Base-by-base conservation (phyloP, 1,140 invertebrate species). In the Heliconius melpomene region DNA sequence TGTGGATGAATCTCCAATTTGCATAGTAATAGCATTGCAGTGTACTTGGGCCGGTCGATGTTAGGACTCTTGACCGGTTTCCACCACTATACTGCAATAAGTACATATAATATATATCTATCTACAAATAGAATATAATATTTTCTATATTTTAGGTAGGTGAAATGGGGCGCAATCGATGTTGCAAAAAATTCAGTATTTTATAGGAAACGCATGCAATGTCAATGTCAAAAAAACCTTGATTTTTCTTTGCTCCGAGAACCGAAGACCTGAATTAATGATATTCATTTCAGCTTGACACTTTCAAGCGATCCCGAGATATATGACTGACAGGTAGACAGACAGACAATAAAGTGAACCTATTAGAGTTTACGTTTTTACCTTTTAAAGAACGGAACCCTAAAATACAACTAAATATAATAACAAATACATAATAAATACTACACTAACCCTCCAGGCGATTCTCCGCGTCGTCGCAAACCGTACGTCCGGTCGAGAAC, bases 21-120 rank as follows among this genome's bases (percentile, higher is more conserved):
- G 38, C 80, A 81, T 81, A 81, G 40, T 78, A 78, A 81, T 81
- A 60, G 80, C 73, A 75, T 78, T 77, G 80, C 79, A 80, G 78
- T 36, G 18, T 36, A 60, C 29, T 75, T 60, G 3, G 54, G 54
- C 54, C 52, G 46, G 40, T n/a, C 54, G 13, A 72, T 40, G 71
- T 7, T 6, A 9, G n/a, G 32, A 29, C 32, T 26, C 71, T 72
- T 72, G 32, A 72, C 36, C 71, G 32, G 29, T 26, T 40, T 29
- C 3, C 7, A 7, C 26, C 23, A 66, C n/a, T 66, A 60, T 60
- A 60, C 20, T 60, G 9, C 20, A 66, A 16, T 66, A 66, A 3
- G 57, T 60, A 60, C 57, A 1, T 66, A 13, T 16, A 66, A n/a
- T 29, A 66, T 66, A 66, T 66, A 66, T 18, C 0, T 66, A 66